Evolutionary conservation across 2,797 vertebrate species (phyloP).

Genomic region (Megaceryle alcyon): DNA sequence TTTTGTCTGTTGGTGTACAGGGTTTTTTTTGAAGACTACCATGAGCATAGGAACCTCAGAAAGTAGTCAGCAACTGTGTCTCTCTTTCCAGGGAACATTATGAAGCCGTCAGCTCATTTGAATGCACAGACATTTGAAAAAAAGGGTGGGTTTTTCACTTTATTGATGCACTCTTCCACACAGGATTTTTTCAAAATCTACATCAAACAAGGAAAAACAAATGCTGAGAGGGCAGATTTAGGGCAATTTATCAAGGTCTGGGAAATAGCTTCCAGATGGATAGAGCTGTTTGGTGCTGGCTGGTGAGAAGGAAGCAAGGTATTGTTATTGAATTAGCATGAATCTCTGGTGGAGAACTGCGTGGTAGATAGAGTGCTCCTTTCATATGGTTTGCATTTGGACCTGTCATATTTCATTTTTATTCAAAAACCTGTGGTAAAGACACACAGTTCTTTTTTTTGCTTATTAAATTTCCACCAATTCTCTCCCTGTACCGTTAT

Average conservation of each 20-base stretch:
- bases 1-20: background rate
- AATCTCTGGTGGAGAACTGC: conserved; percentile 60
- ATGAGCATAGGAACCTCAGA: background rate
- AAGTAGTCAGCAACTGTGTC: background rate
- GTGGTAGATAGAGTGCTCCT: conserved; percentile 60
- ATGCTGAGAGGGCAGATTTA: conserved; percentile 74
- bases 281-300: conserved; percentile 62
- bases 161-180: conserved; percentile 58
- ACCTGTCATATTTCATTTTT: conserved; percentile 69
- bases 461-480: conserved; percentile 46
- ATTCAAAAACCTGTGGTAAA: conserved; percentile 63
- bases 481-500: background rate
- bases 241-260: conserved; percentile 78
- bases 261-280: conserved; percentile 80
- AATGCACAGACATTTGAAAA: background rate
- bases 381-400: conserved; percentile 69
- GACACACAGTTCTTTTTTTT: conserved; percentile 6
- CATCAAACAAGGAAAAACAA: conserved; percentile 80
- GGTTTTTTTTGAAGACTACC: background rate
- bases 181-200: conserved; percentile 66
- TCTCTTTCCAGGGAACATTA: background rate
- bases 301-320: conserved; percentile 72
- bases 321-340: conserved; percentile 75
- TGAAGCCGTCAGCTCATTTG: background rate
- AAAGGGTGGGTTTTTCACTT: conserved; percentile 24